Evolutionary conservation across 2,797 vertebrate genomes (phyloP).

Genomic region (Coracias cyanogaster): DNA sequence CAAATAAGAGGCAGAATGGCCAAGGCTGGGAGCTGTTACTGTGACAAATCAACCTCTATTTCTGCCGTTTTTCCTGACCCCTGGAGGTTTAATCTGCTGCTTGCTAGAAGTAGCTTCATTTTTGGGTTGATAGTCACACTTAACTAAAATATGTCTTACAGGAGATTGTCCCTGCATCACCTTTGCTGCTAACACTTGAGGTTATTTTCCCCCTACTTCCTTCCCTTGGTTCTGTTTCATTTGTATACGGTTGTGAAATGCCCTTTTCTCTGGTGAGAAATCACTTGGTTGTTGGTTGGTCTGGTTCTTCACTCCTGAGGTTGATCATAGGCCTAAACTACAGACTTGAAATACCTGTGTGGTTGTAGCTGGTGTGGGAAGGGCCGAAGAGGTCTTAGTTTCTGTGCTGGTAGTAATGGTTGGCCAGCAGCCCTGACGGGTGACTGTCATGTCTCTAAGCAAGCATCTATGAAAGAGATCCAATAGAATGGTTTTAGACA

Average conservation of each 20-base stretch:
- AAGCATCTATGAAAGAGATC: neutral
- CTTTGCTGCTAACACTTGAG: neutral
- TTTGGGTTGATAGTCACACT: neutral
- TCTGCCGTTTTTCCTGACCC: neutral
- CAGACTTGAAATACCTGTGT: conserved; percentile 25
- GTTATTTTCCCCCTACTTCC: neutral
- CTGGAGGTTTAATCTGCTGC: neutral
- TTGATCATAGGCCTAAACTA: neutral
- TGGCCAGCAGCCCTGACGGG: neutral
- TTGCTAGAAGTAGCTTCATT: neutral
- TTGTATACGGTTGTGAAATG: neutral
- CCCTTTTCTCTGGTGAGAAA: neutral
- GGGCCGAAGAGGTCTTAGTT: neutral
- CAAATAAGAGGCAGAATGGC: neutral
- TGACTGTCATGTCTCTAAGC: neutral
- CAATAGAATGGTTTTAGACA: neutral
- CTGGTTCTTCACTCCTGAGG: neutral
- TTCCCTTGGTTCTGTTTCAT: neutral
- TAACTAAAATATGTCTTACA: neutral
- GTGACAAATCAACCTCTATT: neutral
- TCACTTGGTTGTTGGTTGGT: neutral
- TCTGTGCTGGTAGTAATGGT: neutral
- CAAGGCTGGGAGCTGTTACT: neutral
- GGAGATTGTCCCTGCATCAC: neutral
- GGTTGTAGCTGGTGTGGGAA: neutral